Evolutionary conservation across 2,797 vertebrate genomes (phyloP).

Genomic region (Allobates femoralis): DNA sequence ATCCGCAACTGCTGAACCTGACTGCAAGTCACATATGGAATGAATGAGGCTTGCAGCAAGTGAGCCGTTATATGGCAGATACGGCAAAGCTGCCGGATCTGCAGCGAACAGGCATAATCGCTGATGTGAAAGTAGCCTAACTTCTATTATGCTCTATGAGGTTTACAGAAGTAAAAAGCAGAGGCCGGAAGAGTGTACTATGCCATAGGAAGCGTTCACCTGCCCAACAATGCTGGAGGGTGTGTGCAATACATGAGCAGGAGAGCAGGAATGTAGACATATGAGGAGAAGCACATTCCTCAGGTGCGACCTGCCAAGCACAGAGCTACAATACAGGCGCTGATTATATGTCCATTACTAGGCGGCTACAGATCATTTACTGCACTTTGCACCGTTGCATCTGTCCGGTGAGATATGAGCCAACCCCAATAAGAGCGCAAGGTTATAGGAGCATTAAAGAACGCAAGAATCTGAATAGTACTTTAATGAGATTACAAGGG

Average conservation of each 20-base stretch:
- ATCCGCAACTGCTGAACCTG: too few relatives aligned
- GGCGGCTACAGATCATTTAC: neutral
- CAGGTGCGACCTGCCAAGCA: conserved; percentile 5
- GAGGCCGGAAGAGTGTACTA: neutral
- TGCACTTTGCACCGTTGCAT: neutral
- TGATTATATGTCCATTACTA: neutral
- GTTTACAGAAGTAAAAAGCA: neutral
- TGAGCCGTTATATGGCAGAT: too few relatives aligned
- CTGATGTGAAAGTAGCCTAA: too few relatives aligned
- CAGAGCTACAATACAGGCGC: neutral
- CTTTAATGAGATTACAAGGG: too few relatives aligned
- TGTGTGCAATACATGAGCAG: neutral
- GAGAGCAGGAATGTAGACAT: conserved; percentile 36
- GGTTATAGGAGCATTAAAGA: too few relatives aligned
- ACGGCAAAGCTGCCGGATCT: too few relatives aligned
- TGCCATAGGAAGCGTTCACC: conserved; percentile 32
- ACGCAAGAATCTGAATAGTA: too few relatives aligned
- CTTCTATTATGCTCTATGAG: neutral
- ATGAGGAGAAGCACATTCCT: conserved; percentile 57
- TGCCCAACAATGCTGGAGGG: conserved; percentile 14
- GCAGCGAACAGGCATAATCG: too few relatives aligned
- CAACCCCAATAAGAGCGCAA: too few relatives aligned
- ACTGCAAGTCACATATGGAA: too few relatives aligned
- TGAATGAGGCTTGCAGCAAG: too few relatives aligned
- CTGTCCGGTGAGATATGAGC: neutral